A percentile compares a stretch with the other conserved stretches of the same genome.
phyloP scores from a whole-genome alignment of 2,113 vertebrate species.

The Pteronura brasiliensis region DNA sequence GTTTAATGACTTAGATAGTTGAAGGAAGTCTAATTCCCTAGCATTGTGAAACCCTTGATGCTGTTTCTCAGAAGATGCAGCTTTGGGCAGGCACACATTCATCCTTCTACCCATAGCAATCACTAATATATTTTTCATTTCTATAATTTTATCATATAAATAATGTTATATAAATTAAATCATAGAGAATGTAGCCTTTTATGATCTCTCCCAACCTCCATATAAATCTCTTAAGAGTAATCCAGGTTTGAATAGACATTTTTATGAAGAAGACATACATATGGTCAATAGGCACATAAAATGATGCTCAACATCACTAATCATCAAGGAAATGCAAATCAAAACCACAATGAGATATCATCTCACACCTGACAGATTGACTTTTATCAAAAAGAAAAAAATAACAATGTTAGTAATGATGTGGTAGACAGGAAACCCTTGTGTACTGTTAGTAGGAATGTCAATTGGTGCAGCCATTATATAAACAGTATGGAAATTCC shows the following conservation, averaged over 20 bases:
- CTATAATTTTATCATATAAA: not conserved
- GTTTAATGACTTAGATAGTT: not conserved
- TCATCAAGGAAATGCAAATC: not conserved
- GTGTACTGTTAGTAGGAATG: not conserved
- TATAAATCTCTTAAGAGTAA: not conserved
- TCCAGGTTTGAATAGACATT: not conserved
- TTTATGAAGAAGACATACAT: not conserved
- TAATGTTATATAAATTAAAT: not conserved
- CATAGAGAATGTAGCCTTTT: not conserved
- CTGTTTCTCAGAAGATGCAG: not conserved
- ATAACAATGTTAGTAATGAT: not conserved
- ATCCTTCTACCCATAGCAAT: not conserved
- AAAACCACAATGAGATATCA: not conserved
- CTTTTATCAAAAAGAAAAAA: not conserved
- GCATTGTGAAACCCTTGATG: not conserved
- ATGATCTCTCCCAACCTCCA: not conserved
- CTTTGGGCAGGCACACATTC: not conserved
- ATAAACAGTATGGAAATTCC: not conserved
- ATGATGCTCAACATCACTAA: not conserved
- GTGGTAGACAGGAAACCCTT: not conserved
- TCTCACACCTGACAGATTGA: not conserved
- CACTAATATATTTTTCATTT: not conserved
- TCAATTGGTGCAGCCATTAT: not conserved
- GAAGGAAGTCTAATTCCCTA: not conserved
- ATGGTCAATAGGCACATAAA: not conserved